Conservation (phyloP, 2,888 invertebrate species). For the Desoria tigrina region DNA sequence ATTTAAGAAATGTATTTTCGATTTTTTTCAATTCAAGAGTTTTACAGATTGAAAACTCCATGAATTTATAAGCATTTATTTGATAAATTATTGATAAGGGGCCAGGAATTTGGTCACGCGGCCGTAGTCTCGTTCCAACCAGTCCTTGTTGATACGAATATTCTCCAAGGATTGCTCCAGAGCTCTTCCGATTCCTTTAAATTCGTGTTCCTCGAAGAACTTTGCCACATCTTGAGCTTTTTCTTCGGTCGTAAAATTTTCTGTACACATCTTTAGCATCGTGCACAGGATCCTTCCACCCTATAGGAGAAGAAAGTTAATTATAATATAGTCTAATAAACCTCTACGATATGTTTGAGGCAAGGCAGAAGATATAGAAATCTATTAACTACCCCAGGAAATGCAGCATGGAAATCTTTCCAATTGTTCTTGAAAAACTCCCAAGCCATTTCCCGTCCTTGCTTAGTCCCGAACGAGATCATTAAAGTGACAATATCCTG, state of each 20-base stretch:
- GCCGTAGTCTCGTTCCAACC: constrained; percentile 75
- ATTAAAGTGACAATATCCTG: constrained; percentile 92
- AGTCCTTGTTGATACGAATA: constrained; percentile 82
- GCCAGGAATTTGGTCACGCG: background rate
- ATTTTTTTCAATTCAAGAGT: too few relatives aligned
- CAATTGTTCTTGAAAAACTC: constrained; percentile 84
- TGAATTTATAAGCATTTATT: too few relatives aligned
- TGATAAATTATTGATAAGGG: background rate
- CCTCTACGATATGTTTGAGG: too few relatives aligned
- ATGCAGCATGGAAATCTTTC: constrained; percentile 61
- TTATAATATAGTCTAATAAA: too few relatives aligned
- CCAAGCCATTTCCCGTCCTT: constrained; percentile 86
- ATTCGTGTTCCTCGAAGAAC: constrained; percentile 74
- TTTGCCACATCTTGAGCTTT: constrained; percentile 77
- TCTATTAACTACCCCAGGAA: too few relatives aligned
- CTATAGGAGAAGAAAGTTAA: too few relatives aligned
- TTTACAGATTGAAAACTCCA: too few relatives aligned
- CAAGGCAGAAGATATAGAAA: too few relatives aligned
- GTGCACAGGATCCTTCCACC: constrained; percentile 79
- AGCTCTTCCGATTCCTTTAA: constrained; percentile 81
- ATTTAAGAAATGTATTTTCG: too few relatives aligned
- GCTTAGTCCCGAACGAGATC: constrained; percentile 70
- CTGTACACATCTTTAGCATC: constrained; percentile 80
- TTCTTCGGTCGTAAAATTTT: constrained; percentile 83
- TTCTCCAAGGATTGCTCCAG: constrained; percentile 90